Evolutionary conservation across 1,140 invertebrate genomes (phyloP).

Genomic region (Portunus trituberculatus): DNA sequence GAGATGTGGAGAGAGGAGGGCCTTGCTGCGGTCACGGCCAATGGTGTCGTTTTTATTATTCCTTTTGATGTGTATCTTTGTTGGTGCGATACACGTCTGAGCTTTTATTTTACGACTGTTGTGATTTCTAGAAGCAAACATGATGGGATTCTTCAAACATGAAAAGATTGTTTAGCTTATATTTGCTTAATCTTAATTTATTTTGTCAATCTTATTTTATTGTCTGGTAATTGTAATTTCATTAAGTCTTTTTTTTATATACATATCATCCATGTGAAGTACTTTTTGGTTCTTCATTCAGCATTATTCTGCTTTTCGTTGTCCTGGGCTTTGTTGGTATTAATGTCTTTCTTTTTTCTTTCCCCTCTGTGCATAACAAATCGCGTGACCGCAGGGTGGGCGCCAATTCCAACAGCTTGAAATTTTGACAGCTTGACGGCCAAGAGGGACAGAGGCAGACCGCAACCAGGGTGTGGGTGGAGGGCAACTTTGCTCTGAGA

Average conservation of each 20-base stretch:
- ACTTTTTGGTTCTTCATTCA: too few relatives aligned
- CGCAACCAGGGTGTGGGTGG: slow-evolving; percentile 3
- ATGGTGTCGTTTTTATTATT: slow-evolving; percentile 5
- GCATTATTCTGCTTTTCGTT: too few relatives aligned
- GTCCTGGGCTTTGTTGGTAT: too few relatives aligned
- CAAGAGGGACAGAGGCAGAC: neutral
- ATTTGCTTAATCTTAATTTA: too few relatives aligned
- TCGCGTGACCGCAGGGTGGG: neutral
- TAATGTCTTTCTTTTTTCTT: neutral
- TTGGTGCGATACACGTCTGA: neutral
- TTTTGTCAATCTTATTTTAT: too few relatives aligned
- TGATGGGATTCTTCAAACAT: too few relatives aligned
- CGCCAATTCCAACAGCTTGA: slow-evolving; percentile 33
- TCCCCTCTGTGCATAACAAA: neutral
- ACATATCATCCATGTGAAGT: too few relatives aligned
- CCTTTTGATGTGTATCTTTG: neutral
- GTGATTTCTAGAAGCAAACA: too few relatives aligned
- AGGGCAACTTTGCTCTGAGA: neutral
- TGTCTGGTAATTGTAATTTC: too few relatives aligned
- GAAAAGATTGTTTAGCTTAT: too few relatives aligned
- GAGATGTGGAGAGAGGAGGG: neutral
- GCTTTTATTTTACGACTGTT: neutral
- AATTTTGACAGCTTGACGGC: neutral
- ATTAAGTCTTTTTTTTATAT: too few relatives aligned
- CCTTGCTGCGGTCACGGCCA: neutral